Conservation (phyloP, 2,888 invertebrate genomes). For the Leptopilina syphax region DNA sequence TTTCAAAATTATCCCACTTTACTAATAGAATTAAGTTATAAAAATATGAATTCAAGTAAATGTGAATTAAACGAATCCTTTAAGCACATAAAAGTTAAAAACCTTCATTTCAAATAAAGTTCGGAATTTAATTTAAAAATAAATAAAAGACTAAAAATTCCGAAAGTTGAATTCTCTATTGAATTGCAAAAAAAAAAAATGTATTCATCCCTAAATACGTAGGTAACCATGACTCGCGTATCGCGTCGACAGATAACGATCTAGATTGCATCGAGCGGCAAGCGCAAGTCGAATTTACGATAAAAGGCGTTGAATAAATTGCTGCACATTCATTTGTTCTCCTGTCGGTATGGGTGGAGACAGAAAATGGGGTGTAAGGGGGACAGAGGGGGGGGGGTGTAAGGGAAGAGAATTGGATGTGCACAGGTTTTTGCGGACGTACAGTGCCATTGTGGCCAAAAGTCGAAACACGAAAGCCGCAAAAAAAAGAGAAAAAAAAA, state of each 20-base stretch:
- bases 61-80: too few species aligned
- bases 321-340: constrained; percentile 40
- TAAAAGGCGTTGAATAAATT: constrained; percentile 40
- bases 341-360: background rate
- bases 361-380: background rate
- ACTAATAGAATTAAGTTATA: too few species aligned
- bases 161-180: background rate
- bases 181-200: background rate
- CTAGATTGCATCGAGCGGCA: constrained; percentile 35
- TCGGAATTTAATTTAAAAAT: background rate
- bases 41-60: too few species aligned
- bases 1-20: too few species aligned
- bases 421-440: constrained; percentile 27
- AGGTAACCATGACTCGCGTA: background rate
- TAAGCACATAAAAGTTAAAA: too few species aligned
- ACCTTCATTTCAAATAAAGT: background rate
- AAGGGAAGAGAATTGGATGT: constrained; percentile 34
- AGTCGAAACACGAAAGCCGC: constrained; percentile 37
- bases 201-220: constrained; percentile 5
- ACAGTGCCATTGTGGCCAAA: constrained; percentile 12
- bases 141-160: background rate
- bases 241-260: constrained; percentile 24
- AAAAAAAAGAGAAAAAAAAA: constrained; percentile 43
- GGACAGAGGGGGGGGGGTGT: background rate
- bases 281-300: constrained; percentile 37